Base-by-base conservation (phyloP, 1,140 invertebrate species). In the Acromyrmex charruanus region DNA sequence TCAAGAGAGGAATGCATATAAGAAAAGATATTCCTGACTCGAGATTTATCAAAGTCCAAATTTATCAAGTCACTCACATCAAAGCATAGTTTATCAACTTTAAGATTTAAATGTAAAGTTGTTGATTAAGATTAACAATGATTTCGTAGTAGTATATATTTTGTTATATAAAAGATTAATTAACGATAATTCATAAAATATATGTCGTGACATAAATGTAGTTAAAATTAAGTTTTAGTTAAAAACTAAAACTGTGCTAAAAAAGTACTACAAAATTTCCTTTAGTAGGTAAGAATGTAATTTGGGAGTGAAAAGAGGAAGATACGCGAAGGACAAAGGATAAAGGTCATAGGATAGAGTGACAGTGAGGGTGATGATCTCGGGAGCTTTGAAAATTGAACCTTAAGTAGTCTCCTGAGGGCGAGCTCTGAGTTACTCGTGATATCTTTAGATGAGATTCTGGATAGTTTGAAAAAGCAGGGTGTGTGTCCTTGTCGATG, bases 341-440 rank as follows among this genome's bases (percentile, higher is more conserved):
- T 35, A 44, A 69, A 72, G 55, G 68, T n/a, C 49, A 28, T 51
- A 90, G 87, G 87, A 88, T 81, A 68, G 63, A 93, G 80, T 85
- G 89, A 90, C 77, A 59, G 35, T 58, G 18, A 84, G 35, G 25
- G 58, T 61, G 28, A 61, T 68, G 84, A 86, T 89, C 86, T 80
- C 66, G 61, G 55, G 59, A 81, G 69, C 87, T 77, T 74, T 88
- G 82, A 87, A 91, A 87, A 91, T 91, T 91, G 84, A 88, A 90
- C 86, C 87, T 90, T 91, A 90, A 90, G 63, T 80, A 80, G 71
- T 80, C 39, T 44, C 79, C 79, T 55, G 85, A 82, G 66, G 66
- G 25, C 39, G 66, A 63, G 51, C 44, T 63, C 25, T n/a, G 18
- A 21, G 49, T 28, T 53, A 61, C 53, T 82, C 49, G 80, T 31